phyloP scores from a whole-genome alignment of 64 coral and sea anemone species.

The Pocillopora verrucosa region DNA sequence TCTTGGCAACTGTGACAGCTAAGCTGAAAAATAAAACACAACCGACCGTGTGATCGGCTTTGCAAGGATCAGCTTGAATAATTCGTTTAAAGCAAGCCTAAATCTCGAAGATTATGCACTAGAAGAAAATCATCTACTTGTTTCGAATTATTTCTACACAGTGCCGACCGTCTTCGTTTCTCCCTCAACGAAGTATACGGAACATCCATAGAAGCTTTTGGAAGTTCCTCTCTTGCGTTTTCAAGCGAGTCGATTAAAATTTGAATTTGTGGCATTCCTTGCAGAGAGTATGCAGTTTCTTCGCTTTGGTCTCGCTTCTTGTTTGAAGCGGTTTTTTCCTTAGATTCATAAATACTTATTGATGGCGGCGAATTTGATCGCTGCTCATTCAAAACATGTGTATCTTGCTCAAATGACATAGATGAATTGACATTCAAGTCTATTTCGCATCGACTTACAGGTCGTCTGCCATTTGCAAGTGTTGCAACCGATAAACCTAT shows the following conservation, averaged over 20 bases:
- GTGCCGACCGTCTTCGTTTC: conserved; percentile 76
- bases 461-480: conserved; percentile 23
- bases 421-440: conserved; percentile 52
- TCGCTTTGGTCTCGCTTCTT: not conserved
- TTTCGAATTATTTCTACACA: conserved; percentile 85
- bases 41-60: not conserved
- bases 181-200: conserved; percentile 77
- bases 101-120: conserved; percentile 82
- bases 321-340: conserved; percentile 8
- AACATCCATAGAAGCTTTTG: conserved; percentile 19
- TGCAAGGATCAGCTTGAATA: not conserved
- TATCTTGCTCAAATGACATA: conserved; percentile 1
- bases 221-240: conserved; percentile 63
- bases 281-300: not conserved
- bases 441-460: conserved; percentile 86
- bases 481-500: not conserved
- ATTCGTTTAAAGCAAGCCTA: conserved; percentile 67
- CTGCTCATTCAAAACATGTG: not conserved
- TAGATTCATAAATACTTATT: not conserved
- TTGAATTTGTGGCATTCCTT: conserved; percentile 68
- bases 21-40: not conserved
- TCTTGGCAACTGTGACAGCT: not conserved
- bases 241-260: conserved; percentile 86
- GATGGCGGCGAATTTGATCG: not conserved
- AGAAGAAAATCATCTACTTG: conserved; percentile 90